Conservation (phyloP, 2,888 invertebrate genomes). For the Eutolmus rufibarbis region DNA sequence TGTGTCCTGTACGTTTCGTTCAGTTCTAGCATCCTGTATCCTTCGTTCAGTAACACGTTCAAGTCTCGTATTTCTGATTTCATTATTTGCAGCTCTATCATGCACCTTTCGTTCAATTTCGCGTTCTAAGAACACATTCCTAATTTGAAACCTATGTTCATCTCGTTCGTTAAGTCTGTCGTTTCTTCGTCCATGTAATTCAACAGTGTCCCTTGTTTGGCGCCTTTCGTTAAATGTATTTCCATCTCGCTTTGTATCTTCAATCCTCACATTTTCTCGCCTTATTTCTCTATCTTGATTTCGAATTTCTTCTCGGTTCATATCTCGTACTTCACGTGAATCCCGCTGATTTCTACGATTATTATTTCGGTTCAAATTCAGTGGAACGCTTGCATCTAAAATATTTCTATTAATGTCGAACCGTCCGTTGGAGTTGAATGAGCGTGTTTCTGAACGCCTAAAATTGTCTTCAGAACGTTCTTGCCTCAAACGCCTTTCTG, state of each 20-base stretch:
- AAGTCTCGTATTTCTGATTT: neutral
- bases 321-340: neutral
- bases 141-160: neutral
- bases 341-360: neutral
- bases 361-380: neutral
- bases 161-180: neutral
- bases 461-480: neutral
- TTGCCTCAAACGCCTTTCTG: neutral
- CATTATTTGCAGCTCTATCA: neutral
- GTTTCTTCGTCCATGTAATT: neutral
- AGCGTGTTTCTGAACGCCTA: neutral
- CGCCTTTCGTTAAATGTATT: neutral
- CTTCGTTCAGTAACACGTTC: neutral
- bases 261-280: neutral
- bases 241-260: neutral
- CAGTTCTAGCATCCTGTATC: neutral
- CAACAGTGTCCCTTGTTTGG: neutral
- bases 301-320: neutral
- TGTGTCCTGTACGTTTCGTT: neutral
- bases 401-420: neutral
- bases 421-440: neutral
- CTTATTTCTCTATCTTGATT: neutral
- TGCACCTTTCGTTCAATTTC: neutral
- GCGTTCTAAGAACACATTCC: neutral
- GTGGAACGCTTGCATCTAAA: neutral